Base-by-base conservation (phyloP, 2,797 vertebrate species). In the Streptopelia turtur region DNA sequence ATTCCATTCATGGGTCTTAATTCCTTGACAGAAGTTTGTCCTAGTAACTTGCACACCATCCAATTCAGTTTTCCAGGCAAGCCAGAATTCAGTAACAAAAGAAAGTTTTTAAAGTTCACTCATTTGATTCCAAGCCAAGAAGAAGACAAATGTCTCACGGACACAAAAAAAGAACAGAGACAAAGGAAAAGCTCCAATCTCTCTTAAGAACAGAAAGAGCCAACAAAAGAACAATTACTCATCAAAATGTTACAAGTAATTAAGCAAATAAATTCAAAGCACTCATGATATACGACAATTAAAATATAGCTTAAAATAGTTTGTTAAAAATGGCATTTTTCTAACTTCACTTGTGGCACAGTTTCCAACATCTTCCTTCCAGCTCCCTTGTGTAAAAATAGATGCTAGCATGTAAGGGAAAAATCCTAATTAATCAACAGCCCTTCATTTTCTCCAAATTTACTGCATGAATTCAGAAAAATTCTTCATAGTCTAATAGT, bases 221-320 rank as follows among this genome's bases (percentile, higher is more conserved):
- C 33, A 94, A 81, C 61, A 90, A 76, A 93, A 88, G 33, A 94
- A 83, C 1, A 22, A 82, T 59, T 78, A 79, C 59, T 94, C 80
- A 87, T 68, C 31, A 82, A 75, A 93, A 85, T 68, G 2, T 92
- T 66, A 60, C 22, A 89, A 93, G 57, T 74, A 92, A 89, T 89
- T 70, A 92, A 93, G 23, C 14, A 88, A 86, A 83, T 64, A 93
- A 93, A 95, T 89, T 85, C 18, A 80, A 93, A 85, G 27, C 5
- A 33, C 16, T 70, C 28, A 25, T 31, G 56, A 82, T 31, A 79
- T 13, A 53, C 4, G 89, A 79, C 16, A 84, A 68, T 70, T 79
- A 90, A 92, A 92, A 92, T 49, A 79, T 9, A 70, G 28, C 68
- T 91, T 75, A 90, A 94, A 96, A 94, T 81, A 94, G 47, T 39